Evolutionary conservation across 64 coral and sea anemone species (phyloP).

Genomic region (Montipora foliosa): DNA sequence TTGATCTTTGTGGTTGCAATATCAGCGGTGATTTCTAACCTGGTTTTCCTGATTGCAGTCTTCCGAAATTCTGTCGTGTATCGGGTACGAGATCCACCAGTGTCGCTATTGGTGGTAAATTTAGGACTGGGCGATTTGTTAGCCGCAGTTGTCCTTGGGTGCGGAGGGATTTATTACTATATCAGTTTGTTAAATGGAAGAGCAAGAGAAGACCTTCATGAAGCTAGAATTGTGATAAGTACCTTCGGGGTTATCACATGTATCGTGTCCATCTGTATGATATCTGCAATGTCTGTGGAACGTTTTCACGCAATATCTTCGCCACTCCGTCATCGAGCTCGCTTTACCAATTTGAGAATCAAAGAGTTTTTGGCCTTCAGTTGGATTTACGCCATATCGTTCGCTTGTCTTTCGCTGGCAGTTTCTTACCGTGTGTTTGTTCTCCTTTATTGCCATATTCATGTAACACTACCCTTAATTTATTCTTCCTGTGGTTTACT

Average conservation of each 20-base stretch:
- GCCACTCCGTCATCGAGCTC: background rate
- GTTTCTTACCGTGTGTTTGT: background rate
- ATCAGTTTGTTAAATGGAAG: background rate
- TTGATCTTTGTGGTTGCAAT: background rate
- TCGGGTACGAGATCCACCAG: background rate
- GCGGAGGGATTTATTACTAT: background rate
- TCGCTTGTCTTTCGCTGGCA: background rate
- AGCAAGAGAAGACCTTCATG: background rate
- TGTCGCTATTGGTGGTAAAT: background rate
- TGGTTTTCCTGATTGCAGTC: slow-evolving; percentile 14
- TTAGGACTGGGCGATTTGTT: background rate
- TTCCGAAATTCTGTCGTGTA: background rate
- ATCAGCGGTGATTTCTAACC: slow-evolving; percentile 1
- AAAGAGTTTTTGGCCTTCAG: background rate
- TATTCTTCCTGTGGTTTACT: slow-evolving; percentile 8
- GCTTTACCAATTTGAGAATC: background rate
- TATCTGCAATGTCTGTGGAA: slow-evolving; percentile 19
- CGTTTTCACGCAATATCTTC: background rate
- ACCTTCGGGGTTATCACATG: background rate
- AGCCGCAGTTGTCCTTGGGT: background rate
- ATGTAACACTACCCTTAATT: background rate
- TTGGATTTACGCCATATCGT: slow-evolving; percentile 8
- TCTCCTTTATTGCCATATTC: slow-evolving; percentile 10
- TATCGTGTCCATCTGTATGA: slow-evolving; percentile 14
- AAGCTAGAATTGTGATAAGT: background rate